Evolutionary conservation across 2,888 invertebrate genomes (phyloP).

Genomic region (Plutella xylostella): DNA sequence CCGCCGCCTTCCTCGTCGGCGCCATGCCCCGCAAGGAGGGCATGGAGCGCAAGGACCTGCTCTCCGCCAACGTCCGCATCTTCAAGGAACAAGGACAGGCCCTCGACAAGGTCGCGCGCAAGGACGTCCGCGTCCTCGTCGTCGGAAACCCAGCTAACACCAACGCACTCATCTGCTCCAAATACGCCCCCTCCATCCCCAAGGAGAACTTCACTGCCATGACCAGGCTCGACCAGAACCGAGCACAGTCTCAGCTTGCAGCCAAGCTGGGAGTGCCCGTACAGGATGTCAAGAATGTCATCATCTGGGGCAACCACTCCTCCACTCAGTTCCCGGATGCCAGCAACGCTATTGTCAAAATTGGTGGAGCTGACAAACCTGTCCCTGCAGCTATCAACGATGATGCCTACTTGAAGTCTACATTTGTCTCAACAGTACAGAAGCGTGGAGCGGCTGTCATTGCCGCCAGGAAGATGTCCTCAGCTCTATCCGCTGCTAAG

Average conservation of each 20-base stretch:
- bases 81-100: slow-evolving; percentile 98
- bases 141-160: slow-evolving; percentile 99
- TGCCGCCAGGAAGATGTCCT: slow-evolving; percentile 96
- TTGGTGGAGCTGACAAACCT: slow-evolving; percentile 65
- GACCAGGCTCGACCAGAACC: slow-evolving; percentile 98
- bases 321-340: slow-evolving; percentile 98
- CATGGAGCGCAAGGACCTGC: slow-evolving; percentile 98
- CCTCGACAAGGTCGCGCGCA: slow-evolving; percentile 88
- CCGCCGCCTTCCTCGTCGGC: slow-evolving; percentile 96
- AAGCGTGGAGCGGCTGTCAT: slow-evolving; percentile 98
- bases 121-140: slow-evolving; percentile 93
- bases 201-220: slow-evolving; percentile 97
- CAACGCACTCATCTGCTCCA: slow-evolving; percentile 95
- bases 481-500: slow-evolving; percentile 99
- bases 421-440: slow-evolving; percentile 93
- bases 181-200: slow-evolving; percentile 96
- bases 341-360: slow-evolving; percentile 74
- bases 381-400: slow-evolving; percentile 83
- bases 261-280: slow-evolving; percentile 77
- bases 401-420: slow-evolving; percentile 81
- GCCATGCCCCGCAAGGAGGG: slow-evolving; percentile 96
- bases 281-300: slow-evolving; percentile 85
- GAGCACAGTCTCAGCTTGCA: slow-evolving; percentile 91
- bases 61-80: slow-evolving; percentile 97
- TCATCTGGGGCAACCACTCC: slow-evolving; percentile 99